Conservation (phyloP, 2,113 vertebrate genomes). For the Ptychochromis oligacanthus region DNA sequence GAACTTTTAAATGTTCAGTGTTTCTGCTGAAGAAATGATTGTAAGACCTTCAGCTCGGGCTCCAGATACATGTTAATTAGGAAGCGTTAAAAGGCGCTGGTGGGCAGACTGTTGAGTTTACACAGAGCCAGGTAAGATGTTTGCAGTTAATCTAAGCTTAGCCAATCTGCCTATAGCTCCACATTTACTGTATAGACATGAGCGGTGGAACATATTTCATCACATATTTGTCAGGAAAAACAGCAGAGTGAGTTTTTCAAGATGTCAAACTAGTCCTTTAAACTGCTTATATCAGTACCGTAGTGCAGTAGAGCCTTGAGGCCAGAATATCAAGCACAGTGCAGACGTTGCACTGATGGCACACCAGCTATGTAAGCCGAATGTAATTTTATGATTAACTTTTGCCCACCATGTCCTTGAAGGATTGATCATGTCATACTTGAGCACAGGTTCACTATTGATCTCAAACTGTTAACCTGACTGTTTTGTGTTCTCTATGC, state of each 20-base stretch:
- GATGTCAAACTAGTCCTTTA: neutral
- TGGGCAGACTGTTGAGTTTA: neutral
- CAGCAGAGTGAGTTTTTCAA: neutral
- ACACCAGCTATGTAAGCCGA: constrained; percentile 63
- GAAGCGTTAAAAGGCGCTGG: neutral
- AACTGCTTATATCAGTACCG: constrained; percentile 2
- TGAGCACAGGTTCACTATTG: constrained; percentile 12
- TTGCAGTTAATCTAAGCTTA: neutral
- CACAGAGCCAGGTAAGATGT: neutral
- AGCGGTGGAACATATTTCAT: neutral
- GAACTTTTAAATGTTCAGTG: no score
- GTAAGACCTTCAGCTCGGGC: neutral
- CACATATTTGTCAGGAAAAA: neutral
- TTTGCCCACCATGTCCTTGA: constrained; percentile 15
- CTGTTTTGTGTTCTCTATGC: constrained; percentile 35
- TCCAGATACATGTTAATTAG: neutral
- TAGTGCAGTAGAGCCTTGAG: constrained; percentile 8
- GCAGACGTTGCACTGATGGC: constrained; percentile 40
- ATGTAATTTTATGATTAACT: constrained; percentile 54
- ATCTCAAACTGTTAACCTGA: constrained; percentile 22
- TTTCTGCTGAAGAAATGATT: neutral
- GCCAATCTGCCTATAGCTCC: constrained; percentile 4
- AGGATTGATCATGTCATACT: constrained; percentile 2
- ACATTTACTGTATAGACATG: constrained; percentile 4
- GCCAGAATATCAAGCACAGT: constrained; percentile 12